Base-by-base conservation (phyloP, 2,113 vertebrate species). In the Marmota monax region DNA sequence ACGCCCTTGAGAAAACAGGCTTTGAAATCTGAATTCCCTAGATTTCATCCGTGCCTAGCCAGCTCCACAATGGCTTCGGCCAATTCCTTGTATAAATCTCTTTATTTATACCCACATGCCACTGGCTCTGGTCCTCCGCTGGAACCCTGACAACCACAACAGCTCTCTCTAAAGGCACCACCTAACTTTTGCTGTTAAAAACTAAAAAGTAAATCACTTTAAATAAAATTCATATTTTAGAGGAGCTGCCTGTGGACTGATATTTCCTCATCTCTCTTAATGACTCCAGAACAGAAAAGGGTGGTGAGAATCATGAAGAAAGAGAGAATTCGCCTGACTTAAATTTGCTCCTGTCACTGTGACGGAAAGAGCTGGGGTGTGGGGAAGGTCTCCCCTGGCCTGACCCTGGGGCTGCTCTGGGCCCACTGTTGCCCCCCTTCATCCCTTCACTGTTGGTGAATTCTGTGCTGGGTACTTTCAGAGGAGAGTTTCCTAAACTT, bases 171-270 rank as follows among this genome's bases (percentile, higher is more conserved):
- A 80, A 83, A 77, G 61, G 32, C 17, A 58, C 34, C 53, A 42
- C 12, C 39, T 45, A 88, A 88, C 34, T 58, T 82, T 22, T 84
- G 39, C 61, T 84, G 29, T 42, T 79, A 65, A 63, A 85, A 88
- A 95, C 69, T n/a, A 13, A 20, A 67, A 95, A 90, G 74, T 56
- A 84, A 94, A 78, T 56, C 74, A 73, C 45, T 92, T 88, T 67
- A 90, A 56, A 51, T 63, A 42, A 97, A 96, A 69, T 83, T 72
- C 80, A 22, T 83, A 77, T 74, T 96, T 89, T 79, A 56, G 74
- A 58, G 61, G 25, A 79, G 48, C 48, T 51, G 48, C 48, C 10
- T 51, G 12, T 12, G 63, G 34, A 39, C 73, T 83, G 61, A 76
- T 92, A 82, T 48, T 90, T 84, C 58, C 77, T 77, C 16, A 86